Percentiles rank a stretch among this genome's conserved stretches.
Conservation (phyloP, 2,888 invertebrate genomes). For the Philopedon plagiatum region DNA sequence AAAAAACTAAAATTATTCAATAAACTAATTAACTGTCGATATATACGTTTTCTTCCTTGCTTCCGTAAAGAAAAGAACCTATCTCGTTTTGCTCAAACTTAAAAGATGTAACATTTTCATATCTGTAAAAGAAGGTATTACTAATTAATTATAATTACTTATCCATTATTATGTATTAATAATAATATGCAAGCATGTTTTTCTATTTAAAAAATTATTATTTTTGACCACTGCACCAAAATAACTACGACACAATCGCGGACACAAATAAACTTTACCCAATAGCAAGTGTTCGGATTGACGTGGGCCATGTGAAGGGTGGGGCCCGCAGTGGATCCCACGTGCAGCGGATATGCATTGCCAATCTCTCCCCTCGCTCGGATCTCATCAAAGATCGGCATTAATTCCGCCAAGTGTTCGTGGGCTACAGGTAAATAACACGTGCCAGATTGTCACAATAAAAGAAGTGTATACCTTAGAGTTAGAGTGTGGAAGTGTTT, state of each 20-base stretch:
- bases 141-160: too few species aligned
- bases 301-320: conserved; percentile 74
- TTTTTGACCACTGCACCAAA: conserved; percentile 52
- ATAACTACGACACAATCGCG: conserved; percentile 18
- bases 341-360: conserved; percentile 92
- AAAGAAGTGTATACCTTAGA: conserved; percentile 19
- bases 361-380: conserved; percentile 92
- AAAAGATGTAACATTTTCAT: too few species aligned
- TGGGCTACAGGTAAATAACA: conserved; percentile 75
- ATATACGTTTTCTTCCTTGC: too few species aligned
- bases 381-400: conserved; percentile 95
- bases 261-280: conserved; percentile 72
- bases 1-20: too few species aligned
- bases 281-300: conserved; percentile 78
- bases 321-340: conserved; percentile 80
- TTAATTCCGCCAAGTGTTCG: conserved; percentile 95
- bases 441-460: conserved; percentile 30
- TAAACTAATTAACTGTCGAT: too few species aligned
- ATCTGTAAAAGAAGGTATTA: too few species aligned
- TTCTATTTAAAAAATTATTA: neutral
- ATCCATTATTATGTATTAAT: too few species aligned
- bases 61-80: too few species aligned
- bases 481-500: conserved; percentile 19
- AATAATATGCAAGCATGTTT: too few species aligned
- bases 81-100: too few species aligned